Evolutionary conservation across 2,113 vertebrate species (phyloP), one percentile per base, ranked within the genome.

Genomic region (Chaetura pelagica): DNA sequence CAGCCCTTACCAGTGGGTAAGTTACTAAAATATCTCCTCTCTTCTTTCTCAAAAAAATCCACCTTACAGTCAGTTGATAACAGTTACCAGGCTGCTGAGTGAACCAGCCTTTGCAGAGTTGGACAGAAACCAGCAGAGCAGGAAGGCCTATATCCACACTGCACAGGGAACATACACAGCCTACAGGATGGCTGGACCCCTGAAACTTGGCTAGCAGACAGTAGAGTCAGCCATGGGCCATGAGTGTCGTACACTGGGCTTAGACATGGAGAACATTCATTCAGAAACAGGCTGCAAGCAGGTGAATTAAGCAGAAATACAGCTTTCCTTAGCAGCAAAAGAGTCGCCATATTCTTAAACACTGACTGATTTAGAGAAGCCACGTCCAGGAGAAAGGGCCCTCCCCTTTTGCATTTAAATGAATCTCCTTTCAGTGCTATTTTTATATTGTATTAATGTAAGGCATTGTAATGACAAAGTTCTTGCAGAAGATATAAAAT

Each of bases 101-200:
- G 63, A 74, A 48, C 6, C 21, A 48, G 34, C 48, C 48, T 51
- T 67, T 44, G 30, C 42, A 73, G 61, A 73, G 71, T 16, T 62
- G 9, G 30, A 24, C 10, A 67, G 35, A 78, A 38, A 13, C 10
- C 42, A 77, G 14, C 17, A 55, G 32, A 40, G 15, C 7, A 40
- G 67, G 18, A 72, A 7, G 14, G 32, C 16, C 59, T 73, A 44
- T 51, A 13, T 8, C 16, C 57, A 9, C 5, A 15, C 17, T 15
- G 7, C 18, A 21, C 0, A 34, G n/a, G 15, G 15, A 2, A 52
- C 42, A 68, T 26, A 73, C 42, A 35, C 0, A 0, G 10, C 0
- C 1, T n/a, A 8, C 4, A 11, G 34, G 27, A n/a, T 16, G 3
- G 23, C 1, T 79, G 54, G 24, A 78, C 2, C 8, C 6, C 32